phyloP scores from a whole-genome alignment of 2,113 vertebrate species.

The Trinectes maculatus region DNA sequence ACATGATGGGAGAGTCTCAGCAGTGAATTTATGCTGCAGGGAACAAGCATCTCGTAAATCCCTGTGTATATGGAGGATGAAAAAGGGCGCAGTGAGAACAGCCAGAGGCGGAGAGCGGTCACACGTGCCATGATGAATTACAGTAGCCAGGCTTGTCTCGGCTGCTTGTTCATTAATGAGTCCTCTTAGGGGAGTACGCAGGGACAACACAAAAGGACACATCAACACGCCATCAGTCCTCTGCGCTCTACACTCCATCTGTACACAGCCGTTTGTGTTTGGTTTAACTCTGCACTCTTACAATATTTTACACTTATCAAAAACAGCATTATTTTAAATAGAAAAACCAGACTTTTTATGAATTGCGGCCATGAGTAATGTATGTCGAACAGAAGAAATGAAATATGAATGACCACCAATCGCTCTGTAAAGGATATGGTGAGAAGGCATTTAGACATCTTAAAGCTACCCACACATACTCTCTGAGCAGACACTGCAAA shows the following conservation, averaged over 20 bases:
- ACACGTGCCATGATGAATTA: constrained; percentile 74
- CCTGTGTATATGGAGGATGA: constrained; percentile 29
- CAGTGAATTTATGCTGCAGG: not conserved
- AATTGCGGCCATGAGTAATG: too few species aligned
- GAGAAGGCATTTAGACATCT: too few species aligned
- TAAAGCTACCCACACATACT: not conserved
- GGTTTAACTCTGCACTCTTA: constrained; percentile 25
- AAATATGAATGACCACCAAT: too few species aligned
- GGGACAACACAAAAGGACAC: constrained; percentile 55
- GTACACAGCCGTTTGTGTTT: constrained; percentile 4
- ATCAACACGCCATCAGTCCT: constrained; percentile 34
- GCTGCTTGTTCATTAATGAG: constrained; percentile 69
- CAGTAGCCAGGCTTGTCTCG: constrained; percentile 40
- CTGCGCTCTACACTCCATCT: constrained; percentile 16
- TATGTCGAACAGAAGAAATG: too few species aligned
- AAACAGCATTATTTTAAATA: too few species aligned
- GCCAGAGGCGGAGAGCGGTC: constrained; percentile 68
- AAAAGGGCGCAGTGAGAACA: constrained; percentile 43
- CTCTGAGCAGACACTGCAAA: not conserved
- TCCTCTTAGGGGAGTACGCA: constrained; percentile 44
- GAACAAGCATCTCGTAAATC: constrained; percentile 2
- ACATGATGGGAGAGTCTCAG: not conserved
- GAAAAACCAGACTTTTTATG: too few species aligned
- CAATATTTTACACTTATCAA: too few species aligned
- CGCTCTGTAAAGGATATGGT: too few species aligned